phyloP scores from a whole-genome alignment of 2,888 invertebrate species.

The Brachypterus glaber region DNA sequence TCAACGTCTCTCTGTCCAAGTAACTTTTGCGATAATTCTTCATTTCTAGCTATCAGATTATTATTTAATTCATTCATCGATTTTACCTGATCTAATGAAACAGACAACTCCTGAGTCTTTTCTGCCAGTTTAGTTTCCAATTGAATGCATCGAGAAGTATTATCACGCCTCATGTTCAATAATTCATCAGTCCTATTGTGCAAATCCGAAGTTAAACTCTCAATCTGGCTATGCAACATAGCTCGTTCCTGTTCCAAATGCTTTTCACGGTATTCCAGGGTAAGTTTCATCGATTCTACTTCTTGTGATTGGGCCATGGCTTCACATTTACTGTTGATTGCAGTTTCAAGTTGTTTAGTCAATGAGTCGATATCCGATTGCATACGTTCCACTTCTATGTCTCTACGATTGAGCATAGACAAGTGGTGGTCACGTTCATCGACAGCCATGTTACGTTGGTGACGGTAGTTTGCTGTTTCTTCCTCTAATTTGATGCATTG shows the following conservation, averaged over 20 bases:
- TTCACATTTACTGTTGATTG: conserved; percentile 75
- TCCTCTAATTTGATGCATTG: conserved; percentile 54
- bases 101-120: conserved; percentile 68
- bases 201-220: conserved; percentile 68
- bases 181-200: conserved; percentile 69
- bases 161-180: conserved; percentile 65
- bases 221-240: conserved; percentile 68
- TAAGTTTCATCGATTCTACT: conserved; percentile 68
- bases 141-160: conserved; percentile 52
- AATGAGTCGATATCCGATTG: conserved; percentile 58
- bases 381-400: conserved; percentile 63
- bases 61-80: conserved; percentile 62
- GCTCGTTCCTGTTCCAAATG: conserved; percentile 73
- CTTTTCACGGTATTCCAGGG: conserved; percentile 72
- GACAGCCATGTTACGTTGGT: conserved; percentile 58
- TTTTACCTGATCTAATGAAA: conserved; percentile 58
- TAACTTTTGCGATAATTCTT: conserved; percentile 59
- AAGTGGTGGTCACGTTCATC: conserved; percentile 69
- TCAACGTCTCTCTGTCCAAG: conserved; percentile 57
- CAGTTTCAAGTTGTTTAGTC: conserved; percentile 63
- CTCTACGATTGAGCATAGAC: conserved; percentile 60
- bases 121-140: conserved; percentile 69
- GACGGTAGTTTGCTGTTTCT: conserved; percentile 56
- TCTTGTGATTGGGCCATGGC: conserved; percentile 71
- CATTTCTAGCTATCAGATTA: conserved; percentile 56